phyloP scores from a whole-genome alignment of 2,113 vertebrate species.

The Cichladusa arquata region DNA sequence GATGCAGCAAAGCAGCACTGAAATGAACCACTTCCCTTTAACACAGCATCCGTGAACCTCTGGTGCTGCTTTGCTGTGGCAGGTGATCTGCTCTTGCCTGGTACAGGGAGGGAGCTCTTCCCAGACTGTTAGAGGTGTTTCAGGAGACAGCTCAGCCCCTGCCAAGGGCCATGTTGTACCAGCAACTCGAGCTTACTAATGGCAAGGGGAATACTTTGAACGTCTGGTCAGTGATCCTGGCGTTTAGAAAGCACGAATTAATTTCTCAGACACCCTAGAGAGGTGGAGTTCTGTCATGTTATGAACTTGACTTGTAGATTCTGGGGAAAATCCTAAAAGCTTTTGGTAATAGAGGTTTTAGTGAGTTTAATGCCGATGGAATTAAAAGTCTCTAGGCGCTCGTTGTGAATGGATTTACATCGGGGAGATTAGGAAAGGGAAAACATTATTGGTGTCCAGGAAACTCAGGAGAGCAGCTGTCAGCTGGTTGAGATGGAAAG shows the following conservation, averaged over 20 bases:
- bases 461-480: conserved; percentile 63
- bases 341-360: conserved; percentile 74
- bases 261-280: conserved; percentile 56
- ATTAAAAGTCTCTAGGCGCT: conserved; percentile 72
- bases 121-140: background rate
- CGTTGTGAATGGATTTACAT: conserved; percentile 68
- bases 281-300: conserved; percentile 63
- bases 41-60: background rate
- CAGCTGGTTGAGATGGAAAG: conserved; percentile 27
- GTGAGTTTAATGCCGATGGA: conserved; percentile 67
- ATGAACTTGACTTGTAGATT: conserved; percentile 58
- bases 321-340: conserved; percentile 71
- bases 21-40: background rate
- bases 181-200: background rate
- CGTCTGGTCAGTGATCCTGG: conserved; percentile 18
- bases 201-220: background rate
- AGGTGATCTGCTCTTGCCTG: background rate
- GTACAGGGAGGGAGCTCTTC: background rate
- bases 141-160: background rate
- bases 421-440: conserved; percentile 65
- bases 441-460: conserved; percentile 64
- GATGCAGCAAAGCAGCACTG: background rate
- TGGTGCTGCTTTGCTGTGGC: background rate
- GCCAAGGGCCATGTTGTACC: background rate
- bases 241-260: conserved; percentile 54